A percentile compares a stretch with the other conserved stretches of the same genome.
phyloP scores from a whole-genome alignment of 2,797 vertebrate species.

The Sebastes vulpes region DNA sequence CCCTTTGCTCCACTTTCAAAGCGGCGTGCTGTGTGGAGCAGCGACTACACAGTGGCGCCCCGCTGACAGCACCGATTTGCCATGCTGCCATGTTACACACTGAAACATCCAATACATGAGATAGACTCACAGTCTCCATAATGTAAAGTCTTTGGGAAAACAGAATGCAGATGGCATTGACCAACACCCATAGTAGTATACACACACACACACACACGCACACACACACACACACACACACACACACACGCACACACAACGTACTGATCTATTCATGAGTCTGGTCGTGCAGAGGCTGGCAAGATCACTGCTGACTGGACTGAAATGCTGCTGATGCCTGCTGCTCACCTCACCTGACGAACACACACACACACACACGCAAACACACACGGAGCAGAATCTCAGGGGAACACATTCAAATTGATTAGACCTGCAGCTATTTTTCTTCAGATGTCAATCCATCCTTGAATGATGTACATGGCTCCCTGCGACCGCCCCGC shows the following conservation, averaged over 20 bases:
- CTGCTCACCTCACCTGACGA: constrained; percentile 71
- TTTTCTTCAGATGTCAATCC: constrained; percentile 80
- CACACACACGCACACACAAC: constrained; percentile 5
- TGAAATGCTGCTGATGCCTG: constrained; percentile 82
- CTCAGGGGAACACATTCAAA: constrained; percentile 68
- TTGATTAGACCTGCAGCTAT: constrained; percentile 80
- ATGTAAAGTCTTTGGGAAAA: neutral
- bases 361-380: constrained; percentile 41
- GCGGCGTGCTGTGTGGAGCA: neutral
- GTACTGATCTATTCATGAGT: constrained; percentile 81
- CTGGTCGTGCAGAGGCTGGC: constrained; percentile 67
- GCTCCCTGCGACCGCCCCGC: neutral
- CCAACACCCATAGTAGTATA: neutral
- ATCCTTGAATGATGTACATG: constrained; percentile 63
- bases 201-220: too few relatives aligned
- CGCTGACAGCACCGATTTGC: neutral
- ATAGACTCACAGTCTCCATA: neutral
- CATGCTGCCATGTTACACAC: neutral
- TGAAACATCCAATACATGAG: neutral
- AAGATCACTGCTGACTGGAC: constrained; percentile 79
- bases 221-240: neutral
- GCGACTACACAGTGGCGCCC: neutral
- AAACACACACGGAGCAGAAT: constrained; percentile 10
- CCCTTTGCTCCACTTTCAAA: constrained; percentile 20
- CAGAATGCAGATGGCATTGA: constrained; percentile 20